These are phyloP conservation scores for Rhamnusium bicolor DNA, from an alignment of 2,888 invertebrate species.

Conservation along the genomic window DNA sequence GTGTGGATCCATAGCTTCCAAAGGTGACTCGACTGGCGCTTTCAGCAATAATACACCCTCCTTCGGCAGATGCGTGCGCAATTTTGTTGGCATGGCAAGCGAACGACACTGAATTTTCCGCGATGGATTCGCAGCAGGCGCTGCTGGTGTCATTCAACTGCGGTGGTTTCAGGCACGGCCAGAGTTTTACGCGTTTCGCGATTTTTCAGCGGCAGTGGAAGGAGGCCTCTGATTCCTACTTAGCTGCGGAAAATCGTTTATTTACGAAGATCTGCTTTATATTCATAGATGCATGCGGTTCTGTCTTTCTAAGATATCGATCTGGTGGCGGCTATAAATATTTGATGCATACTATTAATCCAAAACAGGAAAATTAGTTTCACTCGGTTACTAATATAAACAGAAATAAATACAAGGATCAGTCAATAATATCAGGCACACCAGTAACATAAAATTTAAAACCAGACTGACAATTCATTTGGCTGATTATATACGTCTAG, in stretches of 20 bases:
- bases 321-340: background rate
- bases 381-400: background rate
- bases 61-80: constrained; percentile 39
- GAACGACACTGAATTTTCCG: background rate
- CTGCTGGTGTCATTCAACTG: constrained; percentile 16
- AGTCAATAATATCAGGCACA: too few relatives aligned
- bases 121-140: constrained; percentile 2
- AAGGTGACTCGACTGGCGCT: constrained; percentile 46
- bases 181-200: background rate
- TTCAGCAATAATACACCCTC: constrained; percentile 43
- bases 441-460: too few relatives aligned
- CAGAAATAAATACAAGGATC: too few relatives aligned
- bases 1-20: constrained; percentile 46
- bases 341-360: background rate
- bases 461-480: too few relatives aligned
- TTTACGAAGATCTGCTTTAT: background rate
- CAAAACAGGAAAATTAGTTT: background rate
- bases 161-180: background rate
- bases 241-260: background rate
- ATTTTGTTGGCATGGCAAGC: background rate
- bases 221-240: background rate
- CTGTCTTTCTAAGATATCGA: background rate
- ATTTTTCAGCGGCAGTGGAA: background rate
- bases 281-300: background rate
- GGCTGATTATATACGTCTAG: too few relatives aligned